phyloP scores from a whole-genome alignment of 2,797 vertebrate species.

The Discoglossus pictus region DNA sequence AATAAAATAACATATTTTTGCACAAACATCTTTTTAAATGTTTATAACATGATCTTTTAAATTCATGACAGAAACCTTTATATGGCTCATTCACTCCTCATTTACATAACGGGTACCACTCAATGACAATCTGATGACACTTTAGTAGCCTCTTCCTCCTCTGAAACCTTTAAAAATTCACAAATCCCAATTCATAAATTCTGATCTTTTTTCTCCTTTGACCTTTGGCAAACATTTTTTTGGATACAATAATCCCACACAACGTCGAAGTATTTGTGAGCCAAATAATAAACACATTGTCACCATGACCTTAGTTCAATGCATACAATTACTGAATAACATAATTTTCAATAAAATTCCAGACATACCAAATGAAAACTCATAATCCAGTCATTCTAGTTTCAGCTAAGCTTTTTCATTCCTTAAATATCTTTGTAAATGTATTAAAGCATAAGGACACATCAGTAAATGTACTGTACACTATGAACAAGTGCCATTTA shows the following conservation, averaged over 20 bases:
- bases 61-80: too few species aligned
- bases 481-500: too few species aligned
- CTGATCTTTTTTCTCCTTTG: slow-evolving; percentile 20
- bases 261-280: slow-evolving; percentile 31
- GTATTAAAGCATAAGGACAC: too few species aligned
- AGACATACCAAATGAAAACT: slow-evolving; percentile 12
- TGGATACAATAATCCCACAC: slow-evolving; percentile 31
- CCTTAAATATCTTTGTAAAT: slow-evolving; percentile 10
- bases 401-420: slow-evolving; percentile 1
- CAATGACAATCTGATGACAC: too few species aligned
- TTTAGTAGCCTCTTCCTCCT: too few species aligned
- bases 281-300: slow-evolving; percentile 42
- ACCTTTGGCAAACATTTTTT: slow-evolving; percentile 11
- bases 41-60: too few species aligned
- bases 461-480: too few species aligned
- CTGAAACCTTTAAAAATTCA: too few species aligned
- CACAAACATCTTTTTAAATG: too few species aligned
- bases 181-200: slow-evolving; percentile 16
- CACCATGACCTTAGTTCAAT: slow-evolving; percentile 17
- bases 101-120: too few species aligned
- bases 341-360: slow-evolving; percentile 17
- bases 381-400: neutral
- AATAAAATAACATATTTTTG: too few species aligned
- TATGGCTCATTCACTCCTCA: too few species aligned
- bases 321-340: slow-evolving; percentile 3